Evolutionary conservation across 2,888 invertebrate species (phyloP).

Genomic region (Pelosia muscerda): DNA sequence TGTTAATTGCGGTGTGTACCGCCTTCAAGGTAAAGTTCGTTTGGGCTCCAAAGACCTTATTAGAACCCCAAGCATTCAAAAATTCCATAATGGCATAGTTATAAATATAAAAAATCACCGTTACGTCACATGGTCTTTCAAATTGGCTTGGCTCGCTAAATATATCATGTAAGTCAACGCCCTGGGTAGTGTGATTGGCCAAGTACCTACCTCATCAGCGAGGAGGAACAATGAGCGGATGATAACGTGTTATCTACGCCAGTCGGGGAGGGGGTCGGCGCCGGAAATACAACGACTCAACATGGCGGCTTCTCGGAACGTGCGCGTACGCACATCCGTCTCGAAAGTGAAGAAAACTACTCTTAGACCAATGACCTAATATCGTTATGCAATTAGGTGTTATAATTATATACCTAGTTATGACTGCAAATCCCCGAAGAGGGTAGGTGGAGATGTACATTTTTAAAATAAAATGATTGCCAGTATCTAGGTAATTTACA

Average conservation of each 20-base stretch:
- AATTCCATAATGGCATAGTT: no score
- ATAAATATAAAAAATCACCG: no score
- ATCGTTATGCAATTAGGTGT: conserved; percentile 34
- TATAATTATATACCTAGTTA: not conserved
- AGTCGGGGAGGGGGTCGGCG: conserved; percentile 62
- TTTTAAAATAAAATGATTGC: not conserved
- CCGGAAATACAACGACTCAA: conserved; percentile 74
- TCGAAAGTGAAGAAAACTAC: conserved; percentile 56
- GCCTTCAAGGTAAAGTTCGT: not conserved
- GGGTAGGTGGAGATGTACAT: not conserved
- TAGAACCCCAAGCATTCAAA: not conserved
- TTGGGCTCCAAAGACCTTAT: not conserved
- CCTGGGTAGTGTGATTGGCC: conserved; percentile 69
- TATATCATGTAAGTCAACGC: conserved; percentile 74
- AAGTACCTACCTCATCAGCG: conserved; percentile 73
- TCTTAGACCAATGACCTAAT: conserved; percentile 42
- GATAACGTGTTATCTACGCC: conserved; percentile 83
- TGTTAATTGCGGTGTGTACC: not conserved
- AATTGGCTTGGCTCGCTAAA: conserved; percentile 60
- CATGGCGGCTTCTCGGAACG: conserved; percentile 72
- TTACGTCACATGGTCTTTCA: conserved; percentile 32
- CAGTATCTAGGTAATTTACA: no score
- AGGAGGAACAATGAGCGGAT: conserved; percentile 84
- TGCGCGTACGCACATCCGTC: conserved; percentile 63
- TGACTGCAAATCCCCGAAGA: not conserved